A percentile compares a stretch with the other conserved stretches of the same genome.
Conservation (phyloP, 1,140 invertebrate species). For the Drosophila micromelanica region DNA sequence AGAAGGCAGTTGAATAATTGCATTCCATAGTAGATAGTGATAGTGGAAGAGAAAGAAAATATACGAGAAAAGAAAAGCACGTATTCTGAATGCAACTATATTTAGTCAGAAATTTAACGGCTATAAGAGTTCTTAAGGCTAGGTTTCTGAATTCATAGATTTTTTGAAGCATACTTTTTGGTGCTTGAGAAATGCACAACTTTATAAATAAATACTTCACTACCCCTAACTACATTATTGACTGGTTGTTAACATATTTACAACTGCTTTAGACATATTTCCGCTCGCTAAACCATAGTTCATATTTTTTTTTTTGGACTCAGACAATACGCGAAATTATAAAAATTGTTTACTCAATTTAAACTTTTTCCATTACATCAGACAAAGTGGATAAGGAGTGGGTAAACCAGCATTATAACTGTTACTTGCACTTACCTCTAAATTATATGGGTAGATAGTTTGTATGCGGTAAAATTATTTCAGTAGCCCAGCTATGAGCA, state of each 20-base stretch:
- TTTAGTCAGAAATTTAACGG: no score
- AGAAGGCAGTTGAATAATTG: slow-evolving; percentile 72
- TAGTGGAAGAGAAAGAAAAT: not conserved
- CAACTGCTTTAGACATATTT: no score
- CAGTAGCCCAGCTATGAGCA: slow-evolving; percentile 41
- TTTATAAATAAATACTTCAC: not conserved
- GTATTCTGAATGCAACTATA: not conserved
- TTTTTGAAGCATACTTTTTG: slow-evolving; percentile 23
- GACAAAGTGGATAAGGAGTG: slow-evolving; percentile 18
- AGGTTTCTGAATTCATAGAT: not conserved
- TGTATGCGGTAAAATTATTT: slow-evolving; percentile 55
- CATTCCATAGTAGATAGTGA: slow-evolving; percentile 51
- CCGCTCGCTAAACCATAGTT: not conserved
- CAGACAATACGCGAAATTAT: slow-evolving; percentile 11
- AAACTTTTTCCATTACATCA: slow-evolving; percentile 31
- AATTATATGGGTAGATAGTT: slow-evolving; percentile 29
- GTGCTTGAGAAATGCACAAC: not conserved
- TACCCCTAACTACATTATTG: no score
- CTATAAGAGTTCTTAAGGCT: no score
- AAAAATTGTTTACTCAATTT: slow-evolving; percentile 15
- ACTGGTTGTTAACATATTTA: no score
- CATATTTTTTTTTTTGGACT: not conserved
- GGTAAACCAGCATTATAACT: not conserved
- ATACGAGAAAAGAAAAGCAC: not conserved
- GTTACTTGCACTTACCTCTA: slow-evolving; percentile 8